Percentiles rank a stretch among this genome's conserved stretches.
These are phyloP conservation scores for Papilio elwesi DNA, from an alignment of 2,888 invertebrate species.

Conservation along the genomic window DNA sequence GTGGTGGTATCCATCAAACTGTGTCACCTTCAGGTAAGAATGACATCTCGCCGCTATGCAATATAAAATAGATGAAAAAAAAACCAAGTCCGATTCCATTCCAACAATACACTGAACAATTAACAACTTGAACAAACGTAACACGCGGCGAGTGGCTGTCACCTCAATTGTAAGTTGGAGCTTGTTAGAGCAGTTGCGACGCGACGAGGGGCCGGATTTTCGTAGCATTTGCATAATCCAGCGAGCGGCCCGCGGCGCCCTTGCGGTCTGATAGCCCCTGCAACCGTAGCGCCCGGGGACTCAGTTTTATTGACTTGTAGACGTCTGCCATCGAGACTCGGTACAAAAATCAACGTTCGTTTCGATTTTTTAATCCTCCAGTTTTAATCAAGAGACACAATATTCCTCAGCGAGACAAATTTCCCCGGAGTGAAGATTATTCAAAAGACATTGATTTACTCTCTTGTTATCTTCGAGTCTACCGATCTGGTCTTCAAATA, in stretches of 20 bases:
- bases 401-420: constrained; percentile 25
- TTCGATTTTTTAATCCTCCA: constrained; percentile 26
- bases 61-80: constrained; percentile 10
- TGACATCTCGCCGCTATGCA: not conserved
- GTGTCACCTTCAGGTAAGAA: not conserved
- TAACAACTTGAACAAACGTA: constrained; percentile 13
- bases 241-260: constrained; percentile 37
- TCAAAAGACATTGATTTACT: constrained; percentile 7
- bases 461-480: constrained; percentile 17
- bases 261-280: constrained; percentile 34
- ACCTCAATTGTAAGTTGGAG: constrained; percentile 9
- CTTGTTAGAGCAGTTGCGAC: constrained; percentile 32
- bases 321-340: constrained; percentile 23
- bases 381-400: constrained; percentile 32
- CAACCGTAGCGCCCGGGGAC: constrained; percentile 30
- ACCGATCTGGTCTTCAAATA: not conserved
- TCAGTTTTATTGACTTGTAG: constrained; percentile 38
- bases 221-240: constrained; percentile 74
- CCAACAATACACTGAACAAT: constrained; percentile 3
- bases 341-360: constrained; percentile 18
- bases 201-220: constrained; percentile 55
- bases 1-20: too few relatives aligned
- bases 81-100: not conserved
- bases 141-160: not conserved
- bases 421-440: constrained; percentile 24